Percentiles rank a stretch among this genome's conserved stretches.
Conservation (phyloP, 1,140 invertebrate genomes). For the Eumeta japonica region DNA sequence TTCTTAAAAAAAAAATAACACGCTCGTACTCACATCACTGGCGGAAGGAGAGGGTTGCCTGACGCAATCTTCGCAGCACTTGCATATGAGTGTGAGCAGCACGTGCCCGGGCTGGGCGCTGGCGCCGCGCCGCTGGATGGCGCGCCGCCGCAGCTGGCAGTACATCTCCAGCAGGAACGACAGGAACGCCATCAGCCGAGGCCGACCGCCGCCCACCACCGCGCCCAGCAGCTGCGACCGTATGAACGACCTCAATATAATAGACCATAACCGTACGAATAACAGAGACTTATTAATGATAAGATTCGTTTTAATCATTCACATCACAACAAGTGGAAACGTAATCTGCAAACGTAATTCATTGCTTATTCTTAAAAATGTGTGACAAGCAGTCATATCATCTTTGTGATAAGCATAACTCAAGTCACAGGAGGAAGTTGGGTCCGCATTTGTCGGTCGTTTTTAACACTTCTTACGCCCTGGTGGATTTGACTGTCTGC, state of each 20-base stretch:
- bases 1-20: not conserved
- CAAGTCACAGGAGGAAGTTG: too few species aligned
- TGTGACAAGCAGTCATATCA: too few species aligned
- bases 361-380: too few species aligned
- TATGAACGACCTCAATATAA: too few species aligned
- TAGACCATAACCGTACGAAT: too few species aligned
- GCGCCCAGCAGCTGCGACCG: conserved; percentile 40
- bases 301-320: conserved; percentile 4
- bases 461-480: too few species aligned
- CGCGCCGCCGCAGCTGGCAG: conserved; percentile 76
- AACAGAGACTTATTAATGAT: too few species aligned
- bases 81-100: conserved; percentile 75
- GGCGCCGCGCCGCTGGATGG: conserved; percentile 60
- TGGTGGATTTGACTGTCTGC: too few species aligned
- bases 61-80: conserved; percentile 82
- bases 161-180: conserved; percentile 87
- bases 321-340: conserved; percentile 2
- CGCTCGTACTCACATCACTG: conserved; percentile 62
- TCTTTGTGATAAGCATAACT: too few species aligned
- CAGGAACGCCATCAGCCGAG: conserved; percentile 79
- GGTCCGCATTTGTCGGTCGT: too few species aligned
- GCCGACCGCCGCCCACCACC: conserved; percentile 60
- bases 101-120: conserved; percentile 69
- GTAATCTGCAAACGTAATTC: not conserved
- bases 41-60: conserved; percentile 75